Evolutionary conservation across 2,113 vertebrate genomes (phyloP).

Genomic region (Gymnorhina tibicen): DNA sequence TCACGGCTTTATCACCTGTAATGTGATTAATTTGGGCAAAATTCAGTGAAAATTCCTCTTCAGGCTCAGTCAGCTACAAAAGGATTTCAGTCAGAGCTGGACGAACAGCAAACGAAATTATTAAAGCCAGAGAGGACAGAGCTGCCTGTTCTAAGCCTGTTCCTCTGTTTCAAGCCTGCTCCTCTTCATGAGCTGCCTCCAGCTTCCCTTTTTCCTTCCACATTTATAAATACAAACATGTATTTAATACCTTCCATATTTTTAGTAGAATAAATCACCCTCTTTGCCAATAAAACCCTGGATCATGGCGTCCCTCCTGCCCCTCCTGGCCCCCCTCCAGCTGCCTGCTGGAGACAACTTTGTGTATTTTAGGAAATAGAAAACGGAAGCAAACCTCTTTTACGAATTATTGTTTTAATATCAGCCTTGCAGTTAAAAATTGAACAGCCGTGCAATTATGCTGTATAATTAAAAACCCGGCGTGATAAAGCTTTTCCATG

Average conservation of each 20-base stretch:
- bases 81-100: background rate
- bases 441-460: background rate
- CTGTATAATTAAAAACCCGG: background rate
- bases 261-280: background rate
- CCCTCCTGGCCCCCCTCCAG: background rate
- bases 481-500: background rate
- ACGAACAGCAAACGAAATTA: background rate
- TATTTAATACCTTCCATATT: background rate
- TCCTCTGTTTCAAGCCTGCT: background rate
- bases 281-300: background rate
- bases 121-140: too few species aligned
- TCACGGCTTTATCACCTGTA: background rate
- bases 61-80: background rate
- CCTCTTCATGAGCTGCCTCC: background rate
- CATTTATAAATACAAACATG: background rate
- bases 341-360: background rate
- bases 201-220: background rate
- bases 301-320: background rate
- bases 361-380: background rate
- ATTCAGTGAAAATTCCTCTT: background rate
- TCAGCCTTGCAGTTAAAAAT: background rate
- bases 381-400: background rate
- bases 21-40: background rate
- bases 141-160: background rate
- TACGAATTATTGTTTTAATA: background rate